Conservation (phyloP, 2,797 vertebrate species). For the Danio aesculapii region DNA sequence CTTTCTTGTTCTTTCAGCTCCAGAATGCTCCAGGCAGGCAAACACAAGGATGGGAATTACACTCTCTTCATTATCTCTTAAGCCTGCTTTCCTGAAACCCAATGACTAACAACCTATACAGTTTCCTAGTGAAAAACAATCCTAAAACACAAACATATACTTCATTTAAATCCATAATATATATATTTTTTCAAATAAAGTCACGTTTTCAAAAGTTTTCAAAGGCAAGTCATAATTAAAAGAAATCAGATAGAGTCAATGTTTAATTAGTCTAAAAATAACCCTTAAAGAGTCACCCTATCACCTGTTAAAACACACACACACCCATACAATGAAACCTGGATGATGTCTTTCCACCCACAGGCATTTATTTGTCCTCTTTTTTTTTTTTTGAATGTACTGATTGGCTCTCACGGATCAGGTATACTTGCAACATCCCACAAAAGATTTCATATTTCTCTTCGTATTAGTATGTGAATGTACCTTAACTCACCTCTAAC, state of each 20-base stretch:
- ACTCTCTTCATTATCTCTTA: constrained; percentile 31
- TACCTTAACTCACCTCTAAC: constrained; percentile 54
- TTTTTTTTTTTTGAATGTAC: constrained; percentile 62
- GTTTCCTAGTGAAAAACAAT: constrained; percentile 16
- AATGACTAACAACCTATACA: constrained; percentile 38
- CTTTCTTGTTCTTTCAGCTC: not conserved
- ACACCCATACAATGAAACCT: not conserved
- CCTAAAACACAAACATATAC: not conserved
- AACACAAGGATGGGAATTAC: constrained; percentile 29
- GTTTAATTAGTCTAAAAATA: not conserved
- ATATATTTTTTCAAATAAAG: not conserved
- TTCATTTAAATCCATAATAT: not conserved
- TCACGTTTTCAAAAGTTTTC: no score
- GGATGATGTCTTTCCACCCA: constrained; percentile 68
- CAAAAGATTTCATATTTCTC: constrained; percentile 67
- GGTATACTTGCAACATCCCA: constrained; percentile 63
- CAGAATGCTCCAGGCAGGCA: constrained; percentile 29
- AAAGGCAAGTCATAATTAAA: not conserved
- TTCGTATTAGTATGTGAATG: constrained; percentile 50
- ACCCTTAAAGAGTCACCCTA: not conserved
- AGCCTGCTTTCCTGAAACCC: constrained; percentile 39
- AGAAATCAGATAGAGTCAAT: not conserved
- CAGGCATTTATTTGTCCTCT: constrained; percentile 74
- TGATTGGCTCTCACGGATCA: constrained; percentile 77
- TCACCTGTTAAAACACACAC: not conserved